Percentiles rank a stretch among this genome's conserved stretches.
Conservation (phyloP, 2,113 vertebrate genomes). For the Heterocephalus glaber region DNA sequence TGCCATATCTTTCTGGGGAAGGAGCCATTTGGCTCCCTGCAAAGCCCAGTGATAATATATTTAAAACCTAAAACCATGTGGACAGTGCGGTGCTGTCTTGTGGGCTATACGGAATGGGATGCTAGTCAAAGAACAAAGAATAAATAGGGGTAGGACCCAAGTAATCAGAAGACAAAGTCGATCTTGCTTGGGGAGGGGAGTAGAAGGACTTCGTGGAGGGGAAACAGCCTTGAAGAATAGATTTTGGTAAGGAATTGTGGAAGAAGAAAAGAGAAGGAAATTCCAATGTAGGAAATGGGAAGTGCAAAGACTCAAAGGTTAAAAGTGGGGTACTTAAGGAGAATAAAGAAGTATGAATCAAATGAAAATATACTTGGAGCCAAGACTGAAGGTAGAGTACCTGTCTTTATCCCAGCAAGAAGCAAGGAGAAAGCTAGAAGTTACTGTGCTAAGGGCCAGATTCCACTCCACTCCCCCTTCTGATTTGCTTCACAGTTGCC, state of each 20-base stretch:
- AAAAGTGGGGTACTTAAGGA: neutral
- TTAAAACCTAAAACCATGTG: neutral
- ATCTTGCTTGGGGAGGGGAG: neutral
- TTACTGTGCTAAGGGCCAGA: fast-evolving
- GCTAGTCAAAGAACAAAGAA: neutral
- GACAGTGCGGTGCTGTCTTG: fast-evolving
- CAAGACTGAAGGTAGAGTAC: neutral
- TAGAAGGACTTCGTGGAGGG: neutral
- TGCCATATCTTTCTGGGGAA: neutral
- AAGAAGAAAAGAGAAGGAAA: conserved; percentile 16
- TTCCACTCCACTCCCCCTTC: neutral
- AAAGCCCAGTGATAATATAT: neutral
- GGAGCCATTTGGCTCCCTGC: neutral
- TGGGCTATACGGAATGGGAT: neutral
- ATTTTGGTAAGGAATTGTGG: neutral
- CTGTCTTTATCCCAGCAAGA: neutral
- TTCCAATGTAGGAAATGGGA: neutral
- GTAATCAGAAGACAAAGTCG: neutral
- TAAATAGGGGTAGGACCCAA: neutral
- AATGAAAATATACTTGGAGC: neutral
- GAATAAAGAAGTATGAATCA: neutral
- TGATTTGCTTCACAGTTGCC: neutral
- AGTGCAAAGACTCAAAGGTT: neutral
- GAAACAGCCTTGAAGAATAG: neutral
- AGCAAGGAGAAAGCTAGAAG: neutral